Conservation (phyloP, 2,113 vertebrate genomes). For the Channa argus region DNA sequence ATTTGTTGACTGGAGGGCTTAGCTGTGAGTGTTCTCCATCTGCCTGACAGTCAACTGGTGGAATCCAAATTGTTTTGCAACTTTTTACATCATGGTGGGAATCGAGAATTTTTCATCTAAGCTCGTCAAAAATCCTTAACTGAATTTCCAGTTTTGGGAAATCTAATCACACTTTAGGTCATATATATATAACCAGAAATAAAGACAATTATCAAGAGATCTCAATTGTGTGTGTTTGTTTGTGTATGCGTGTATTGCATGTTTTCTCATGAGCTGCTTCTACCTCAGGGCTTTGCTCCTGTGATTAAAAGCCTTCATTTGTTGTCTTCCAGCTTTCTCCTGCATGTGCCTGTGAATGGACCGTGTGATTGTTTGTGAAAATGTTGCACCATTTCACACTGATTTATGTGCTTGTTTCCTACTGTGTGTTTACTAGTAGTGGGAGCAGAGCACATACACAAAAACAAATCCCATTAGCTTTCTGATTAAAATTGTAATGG, state of each 20-base stretch:
- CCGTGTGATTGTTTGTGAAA: not conserved
- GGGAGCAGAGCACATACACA: not conserved
- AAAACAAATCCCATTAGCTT: not conserved
- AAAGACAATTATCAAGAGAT: too few relatives aligned
- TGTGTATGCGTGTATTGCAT: not conserved
- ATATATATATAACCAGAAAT: too few relatives aligned
- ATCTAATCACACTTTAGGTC: too few relatives aligned
- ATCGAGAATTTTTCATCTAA: too few relatives aligned
- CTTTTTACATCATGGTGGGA: too few relatives aligned
- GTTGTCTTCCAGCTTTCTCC: not conserved
- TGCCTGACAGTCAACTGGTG: too few relatives aligned
- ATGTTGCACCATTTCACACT: not conserved
- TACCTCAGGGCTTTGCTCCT: not conserved
- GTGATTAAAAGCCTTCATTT: slow-evolving; percentile 25
- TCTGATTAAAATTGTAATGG: not conserved
- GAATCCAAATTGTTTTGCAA: too few relatives aligned
- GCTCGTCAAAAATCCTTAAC: not conserved
- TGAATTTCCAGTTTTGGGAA: too few relatives aligned
- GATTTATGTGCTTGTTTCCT: slow-evolving; percentile 15
- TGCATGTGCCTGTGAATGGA: not conserved
- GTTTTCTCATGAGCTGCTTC: not conserved
- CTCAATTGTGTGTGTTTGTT: too few relatives aligned
- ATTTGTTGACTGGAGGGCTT: too few relatives aligned
- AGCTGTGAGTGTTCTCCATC: too few relatives aligned
- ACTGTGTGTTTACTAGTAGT: not conserved